Base-by-base conservation (phyloP, 2,797 vertebrate genomes). In the Rachycentron canadum region DNA sequence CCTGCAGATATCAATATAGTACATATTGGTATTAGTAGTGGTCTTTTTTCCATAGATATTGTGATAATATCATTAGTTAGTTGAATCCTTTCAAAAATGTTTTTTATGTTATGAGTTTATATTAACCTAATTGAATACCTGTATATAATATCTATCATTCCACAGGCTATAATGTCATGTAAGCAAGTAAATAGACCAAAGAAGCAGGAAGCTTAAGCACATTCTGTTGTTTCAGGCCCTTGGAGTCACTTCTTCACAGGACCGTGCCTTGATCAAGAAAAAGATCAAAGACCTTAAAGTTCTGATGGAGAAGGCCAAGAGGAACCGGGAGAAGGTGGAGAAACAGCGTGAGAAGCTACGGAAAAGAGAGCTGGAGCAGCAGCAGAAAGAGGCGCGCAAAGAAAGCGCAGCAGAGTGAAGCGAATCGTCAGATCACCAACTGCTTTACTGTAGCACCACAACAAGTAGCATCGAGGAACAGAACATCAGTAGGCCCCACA, bases 281-380 rank as follows among this genome's bases (percentile, higher is more conserved):
- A 99, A 97, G 84, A 93, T 99, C 70, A 99, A 98, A 92, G 98
- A 99, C 91, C 96, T 99, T 84, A 98, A 96, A 92, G 76, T 93
- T n/a, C 93, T 96, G 72, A 91, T 97, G 88, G 98, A 99, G 89
- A 99, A 97, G 89, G 95, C 96, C 70, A 93, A 93, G 72, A 96
- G 95, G 91, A 96, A 96, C 90, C 95, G 95, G 28, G 97, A 98
- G 87, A 99, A 99, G 84, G 94, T 96, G 89, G 97, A 97, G 79
- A 98, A 96, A 73, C 96, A 97, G 79, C 95, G 93, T 17, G 96
- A 98, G 81, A 97, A 97, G 88, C 93, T 96, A 64, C 92, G 93
- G 43, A 96, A 92, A 86, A 96, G 94, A 87, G 96, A 97, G 61
- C 93, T 95, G 72, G 96, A 97, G 79, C 96, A 95, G 60, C 92